These are phyloP conservation scores for Drosophila sucinea DNA, from an alignment of 1,140 invertebrate species.

Conservation along the genomic window DNA sequence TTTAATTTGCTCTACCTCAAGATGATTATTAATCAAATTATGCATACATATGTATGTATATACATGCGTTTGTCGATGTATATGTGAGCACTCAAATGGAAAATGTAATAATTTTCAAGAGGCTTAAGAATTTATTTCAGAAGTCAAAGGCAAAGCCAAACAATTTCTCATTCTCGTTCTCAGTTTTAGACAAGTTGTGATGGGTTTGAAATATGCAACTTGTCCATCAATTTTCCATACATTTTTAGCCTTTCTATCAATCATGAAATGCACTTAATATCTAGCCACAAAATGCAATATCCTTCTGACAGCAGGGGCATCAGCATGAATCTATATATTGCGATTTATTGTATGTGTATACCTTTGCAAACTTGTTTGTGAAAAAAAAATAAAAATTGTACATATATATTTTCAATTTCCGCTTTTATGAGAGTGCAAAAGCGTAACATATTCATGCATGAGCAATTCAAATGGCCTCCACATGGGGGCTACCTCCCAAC, in stretches of 20 bases:
- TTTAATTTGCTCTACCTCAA: constrained; percentile 2
- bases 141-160: neutral
- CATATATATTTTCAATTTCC: constrained; percentile 80
- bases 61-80: too few relatives aligned
- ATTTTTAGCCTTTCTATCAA: constrained; percentile 46
- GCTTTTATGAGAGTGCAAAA: constrained; percentile 63
- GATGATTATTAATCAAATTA: constrained; percentile 8
- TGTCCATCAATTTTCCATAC: constrained; percentile 10
- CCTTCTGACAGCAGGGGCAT: constrained; percentile 23
- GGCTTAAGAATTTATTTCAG: neutral
- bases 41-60: neutral
- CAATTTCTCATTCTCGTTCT: too few relatives aligned
- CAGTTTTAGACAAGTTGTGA: constrained; percentile 1
- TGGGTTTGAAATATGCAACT: neutral
- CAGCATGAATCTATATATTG: neutral
- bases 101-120: constrained; percentile 12
- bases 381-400: constrained; percentile 69
- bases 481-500: constrained; percentile 5
- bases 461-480: constrained; percentile 61
- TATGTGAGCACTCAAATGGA: neutral
- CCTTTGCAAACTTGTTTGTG: constrained; percentile 22
- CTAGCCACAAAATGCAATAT: constrained; percentile 58
- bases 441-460: constrained; percentile 74
- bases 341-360: constrained; percentile 12
- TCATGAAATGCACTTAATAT: constrained; percentile 28